Evolutionary conservation across 1,140 invertebrate genomes (phyloP), one percentile per base, ranked within the genome.

Genomic region (Aricia agestis): DNA sequence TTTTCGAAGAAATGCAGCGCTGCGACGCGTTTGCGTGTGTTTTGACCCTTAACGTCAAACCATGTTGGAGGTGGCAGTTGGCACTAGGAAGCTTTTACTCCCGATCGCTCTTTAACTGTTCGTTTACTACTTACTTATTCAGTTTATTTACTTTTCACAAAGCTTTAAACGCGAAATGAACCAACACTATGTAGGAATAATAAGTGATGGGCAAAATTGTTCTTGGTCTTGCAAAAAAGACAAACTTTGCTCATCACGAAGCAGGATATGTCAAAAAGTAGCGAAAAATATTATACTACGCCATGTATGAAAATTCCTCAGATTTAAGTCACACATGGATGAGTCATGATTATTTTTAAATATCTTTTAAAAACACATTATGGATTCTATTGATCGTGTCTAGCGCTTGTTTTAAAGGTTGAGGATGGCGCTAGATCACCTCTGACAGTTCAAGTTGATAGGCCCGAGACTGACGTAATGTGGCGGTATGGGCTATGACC

Each of bases 351-450:
- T 74, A 69, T 73, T 66, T 73, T 67, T 73, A 69, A 74, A 66
- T 63, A 18, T 36, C 45, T 66, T 65, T 25, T 61, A 17, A n/a
- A 61, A 59, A 65, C 52, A 67, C 25, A 52, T 71, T 67, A 52
- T 52, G 45, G 25, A 19, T 19, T 19, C 59, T 63, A 63, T 63
- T 63, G 59, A 25, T 19, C 59, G 19, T 63, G 59, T 19, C 7
- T 19, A 25, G 17, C 19, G 59, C 7, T 19, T 59, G 18, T 19
- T 82, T 81, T 82, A 87, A 89, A 89, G 86, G 84, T 89, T 87
- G 86, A 88, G 83, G 87, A 86, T 89, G 77, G 71, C 76, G 74
- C 76, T 69, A 74, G 78, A 79, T 81, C 78, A 86, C 79, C 80
- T 86, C 72, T 82, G 79, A 79, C 79, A 81, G 72, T 42, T 74